These are phyloP conservation scores for Ophioninae sp. DNA, from an alignment of 2,888 invertebrate genomes.

Conservation along the genomic window DNA sequence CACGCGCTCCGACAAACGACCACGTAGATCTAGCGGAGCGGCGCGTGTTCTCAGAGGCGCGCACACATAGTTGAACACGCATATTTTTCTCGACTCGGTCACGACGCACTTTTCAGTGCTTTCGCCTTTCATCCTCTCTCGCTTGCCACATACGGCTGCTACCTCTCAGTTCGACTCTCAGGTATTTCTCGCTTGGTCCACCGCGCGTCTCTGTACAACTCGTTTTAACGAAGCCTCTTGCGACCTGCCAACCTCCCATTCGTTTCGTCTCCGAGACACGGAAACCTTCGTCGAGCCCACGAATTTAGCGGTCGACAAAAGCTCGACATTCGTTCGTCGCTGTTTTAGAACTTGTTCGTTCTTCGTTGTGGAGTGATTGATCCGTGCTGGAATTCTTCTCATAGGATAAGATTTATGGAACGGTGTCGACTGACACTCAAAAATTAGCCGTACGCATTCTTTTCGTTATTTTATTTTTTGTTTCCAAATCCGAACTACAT, in stretches of 20 bases:
- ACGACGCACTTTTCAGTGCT: conserved; percentile 69
- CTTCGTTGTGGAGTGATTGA: conserved; percentile 21
- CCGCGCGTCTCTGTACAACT: conserved; percentile 61
- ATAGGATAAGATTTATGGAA: neutral
- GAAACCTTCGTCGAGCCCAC: conserved; percentile 15
- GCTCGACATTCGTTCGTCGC: conserved; percentile 25
- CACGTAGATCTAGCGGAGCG: conserved; percentile 41
- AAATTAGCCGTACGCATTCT: neutral
- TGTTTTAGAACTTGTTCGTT: conserved; percentile 23
- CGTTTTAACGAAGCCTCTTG: conserved; percentile 25
- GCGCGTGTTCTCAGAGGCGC: conserved; percentile 49
- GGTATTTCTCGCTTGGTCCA: conserved; percentile 72
- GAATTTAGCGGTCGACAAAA: conserved; percentile 20
- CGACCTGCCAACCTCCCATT: conserved; percentile 45
- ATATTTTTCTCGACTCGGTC: conserved; percentile 62
- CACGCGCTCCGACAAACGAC: conserved; percentile 46
- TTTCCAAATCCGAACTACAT: neutral
- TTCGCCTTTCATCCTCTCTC: conserved; percentile 62
- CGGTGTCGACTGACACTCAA: neutral
- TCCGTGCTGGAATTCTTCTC: conserved; percentile 6
- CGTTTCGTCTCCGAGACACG: conserved; percentile 16
- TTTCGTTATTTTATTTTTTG: neutral
- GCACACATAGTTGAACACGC: conserved; percentile 1
- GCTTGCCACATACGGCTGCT: conserved; percentile 50
- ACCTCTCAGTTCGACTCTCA: conserved; percentile 36